Conservation (phyloP, 2,797 vertebrate species). For the Microctenopoma stevenorrisi region DNA sequence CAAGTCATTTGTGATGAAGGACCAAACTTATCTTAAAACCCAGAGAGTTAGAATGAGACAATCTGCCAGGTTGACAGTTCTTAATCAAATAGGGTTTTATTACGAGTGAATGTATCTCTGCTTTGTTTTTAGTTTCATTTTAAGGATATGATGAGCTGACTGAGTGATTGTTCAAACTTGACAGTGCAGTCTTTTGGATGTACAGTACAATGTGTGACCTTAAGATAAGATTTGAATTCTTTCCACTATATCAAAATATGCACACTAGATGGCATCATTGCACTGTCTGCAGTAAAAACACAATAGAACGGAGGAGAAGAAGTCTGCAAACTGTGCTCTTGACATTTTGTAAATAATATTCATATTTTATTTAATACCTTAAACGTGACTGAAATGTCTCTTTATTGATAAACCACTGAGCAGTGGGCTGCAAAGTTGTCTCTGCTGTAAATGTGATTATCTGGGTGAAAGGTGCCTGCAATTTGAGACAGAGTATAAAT, state of each 20-base stretch:
- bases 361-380: neutral
- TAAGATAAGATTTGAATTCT: neutral
- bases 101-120: neutral
- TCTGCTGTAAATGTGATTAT: neutral
- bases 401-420: neutral
- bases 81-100: constrained; percentile 6
- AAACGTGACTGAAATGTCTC: neutral
- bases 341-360: neutral
- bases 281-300: neutral
- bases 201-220: neutral
- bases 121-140: neutral
- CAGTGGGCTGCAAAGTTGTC: neutral
- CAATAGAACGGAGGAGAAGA: neutral
- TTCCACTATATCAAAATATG: constrained; percentile 11
- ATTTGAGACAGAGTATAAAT: constrained; percentile 16
- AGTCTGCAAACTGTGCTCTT: neutral
- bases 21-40: constrained; percentile 40
- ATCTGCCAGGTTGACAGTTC: constrained; percentile 17
- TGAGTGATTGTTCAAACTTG: neutral
- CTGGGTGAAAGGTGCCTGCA: constrained; percentile 26
- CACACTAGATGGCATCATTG: constrained; percentile 62
- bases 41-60: constrained; percentile 20
- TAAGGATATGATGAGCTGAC: neutral
- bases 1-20: constrained; percentile 40
- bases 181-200: neutral